Evolutionary conservation across 1,140 invertebrate genomes (phyloP), one percentile per base, ranked within the genome.

Genomic region (Drosophila sp.): DNA sequence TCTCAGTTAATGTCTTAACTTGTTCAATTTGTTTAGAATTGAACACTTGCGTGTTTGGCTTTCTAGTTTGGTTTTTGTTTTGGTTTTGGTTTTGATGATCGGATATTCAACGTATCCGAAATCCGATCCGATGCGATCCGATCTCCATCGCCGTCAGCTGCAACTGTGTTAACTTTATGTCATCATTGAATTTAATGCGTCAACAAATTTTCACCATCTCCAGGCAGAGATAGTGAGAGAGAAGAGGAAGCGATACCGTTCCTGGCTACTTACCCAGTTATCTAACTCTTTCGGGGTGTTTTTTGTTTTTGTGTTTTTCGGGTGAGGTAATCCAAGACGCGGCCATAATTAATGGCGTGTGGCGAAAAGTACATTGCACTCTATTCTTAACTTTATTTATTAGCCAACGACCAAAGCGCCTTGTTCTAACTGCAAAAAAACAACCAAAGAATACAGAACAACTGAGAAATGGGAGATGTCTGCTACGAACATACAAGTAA

Each of bases 331-430:
- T 62, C 55, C 44, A 75, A 60, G 27, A 65, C 81, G 47, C 41
- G 47, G 76, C 72, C 77, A 76, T 89, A 87, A 89, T 89, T 89
- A 89, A 89, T 89, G 84, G 80, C 80, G 84, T 89, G 85, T 89
- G 85, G 85, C 80, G 82, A 72, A 76, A 76, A 80, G 84, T 89
- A 76, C 84, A 89, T 90, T 89, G 84, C 80, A 89, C 84, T 78
- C 76, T 80, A 57, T 57, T 57, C 55, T 57, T 27, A 50, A 25
- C 32, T 58, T 33, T 33, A 38, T 35, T 61, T 56, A 40, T 56
- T 76, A 47, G 65, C 56, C 77, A 77, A 67, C 71, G 65, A 78
- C 72, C 75, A 71, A 44, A 66, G 61, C 56, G 57, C 56, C 44
- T 29, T 33, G 69, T 76, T 83, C 80, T 84, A 84, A 80, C 79